Evolutionary conservation across 2,888 invertebrate species (phyloP).

Genomic region (Euplexia lucipara): DNA sequence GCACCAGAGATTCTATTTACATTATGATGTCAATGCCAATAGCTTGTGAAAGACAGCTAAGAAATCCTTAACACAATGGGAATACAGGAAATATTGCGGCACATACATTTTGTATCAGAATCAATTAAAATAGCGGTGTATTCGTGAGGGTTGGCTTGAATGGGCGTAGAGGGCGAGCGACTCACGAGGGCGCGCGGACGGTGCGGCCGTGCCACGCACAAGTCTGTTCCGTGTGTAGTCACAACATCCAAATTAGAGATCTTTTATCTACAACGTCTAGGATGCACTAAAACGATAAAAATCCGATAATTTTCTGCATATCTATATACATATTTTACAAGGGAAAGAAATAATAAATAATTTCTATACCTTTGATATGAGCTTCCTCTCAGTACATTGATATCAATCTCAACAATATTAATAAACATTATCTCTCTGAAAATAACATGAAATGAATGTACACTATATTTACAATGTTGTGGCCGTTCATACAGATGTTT

Average conservation of each 20-base stretch:
- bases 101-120: constrained; percentile 31
- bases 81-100: constrained; percentile 4
- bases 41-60: constrained; percentile 4
- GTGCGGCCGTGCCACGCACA: constrained; percentile 20
- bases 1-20: constrained; percentile 39
- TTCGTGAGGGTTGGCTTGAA: background rate
- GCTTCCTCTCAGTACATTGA: constrained; percentile 81
- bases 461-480: constrained; percentile 78
- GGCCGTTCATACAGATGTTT: constrained; percentile 52
- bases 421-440: constrained; percentile 68
- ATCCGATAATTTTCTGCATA: constrained; percentile 79
- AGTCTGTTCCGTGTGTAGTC: constrained; percentile 37
- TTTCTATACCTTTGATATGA: constrained; percentile 89
- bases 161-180: background rate
- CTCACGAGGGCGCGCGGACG: no score
- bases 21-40: constrained; percentile 27
- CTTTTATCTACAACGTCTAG: constrained; percentile 77
- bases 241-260: constrained; percentile 73
- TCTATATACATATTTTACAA: constrained; percentile 90
- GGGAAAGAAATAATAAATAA: constrained; percentile 86
- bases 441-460: constrained; percentile 75
- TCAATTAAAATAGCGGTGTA: constrained; percentile 7
- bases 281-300: constrained; percentile 80
- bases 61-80: constrained; percentile 1
- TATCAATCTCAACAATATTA: constrained; percentile 77